These are phyloP conservation scores for Triops longicaudatus DNA, from an alignment of 1,140 invertebrate genomes.

Conservation along the genomic window DNA sequence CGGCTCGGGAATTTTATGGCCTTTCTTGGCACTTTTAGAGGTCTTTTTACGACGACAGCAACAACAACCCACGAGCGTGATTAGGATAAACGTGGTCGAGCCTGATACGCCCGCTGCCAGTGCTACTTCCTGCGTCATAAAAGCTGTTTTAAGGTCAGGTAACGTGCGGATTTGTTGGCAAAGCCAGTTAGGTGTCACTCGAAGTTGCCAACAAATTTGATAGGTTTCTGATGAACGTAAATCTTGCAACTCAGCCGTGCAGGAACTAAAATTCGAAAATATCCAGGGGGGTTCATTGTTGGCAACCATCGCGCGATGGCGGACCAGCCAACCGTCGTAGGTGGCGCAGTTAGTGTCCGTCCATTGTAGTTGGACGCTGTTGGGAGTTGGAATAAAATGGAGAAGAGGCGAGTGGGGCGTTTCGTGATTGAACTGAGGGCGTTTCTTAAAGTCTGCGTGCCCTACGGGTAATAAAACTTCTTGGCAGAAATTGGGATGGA, in stretches of 20 bases:
- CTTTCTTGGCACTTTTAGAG: conserved; percentile 24
- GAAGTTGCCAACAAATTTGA: conserved; percentile 21
- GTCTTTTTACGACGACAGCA: conserved; percentile 25
- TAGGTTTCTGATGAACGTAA: conserved; percentile 20
- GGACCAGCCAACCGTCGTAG: neutral
- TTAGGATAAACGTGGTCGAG: conserved; percentile 24
- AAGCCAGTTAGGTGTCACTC: neutral
- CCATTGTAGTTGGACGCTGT: neutral
- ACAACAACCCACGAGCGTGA: conserved; percentile 28
- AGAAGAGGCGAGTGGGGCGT: neutral
- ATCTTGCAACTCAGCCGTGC: neutral
- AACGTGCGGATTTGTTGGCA: conserved; percentile 29
- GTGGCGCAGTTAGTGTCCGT: neutral
- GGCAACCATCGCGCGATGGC: neutral
- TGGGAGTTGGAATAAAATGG: neutral
- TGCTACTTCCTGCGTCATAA: conserved; percentile 28
- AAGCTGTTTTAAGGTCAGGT: neutral
- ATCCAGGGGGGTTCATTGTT: neutral
- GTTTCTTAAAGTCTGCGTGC: neutral
- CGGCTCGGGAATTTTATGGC: neutral
- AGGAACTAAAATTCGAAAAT: neutral
- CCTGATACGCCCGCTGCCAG: conserved; percentile 27
- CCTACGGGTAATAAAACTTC: neutral
- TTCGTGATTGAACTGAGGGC: neutral
- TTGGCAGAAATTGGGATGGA: conserved; percentile 2